A percentile compares a stretch with the other conserved stretches of the same genome.
phyloP scores from a whole-genome alignment of 2,113 vertebrate species.

The Thunnus maccoyii region DNA sequence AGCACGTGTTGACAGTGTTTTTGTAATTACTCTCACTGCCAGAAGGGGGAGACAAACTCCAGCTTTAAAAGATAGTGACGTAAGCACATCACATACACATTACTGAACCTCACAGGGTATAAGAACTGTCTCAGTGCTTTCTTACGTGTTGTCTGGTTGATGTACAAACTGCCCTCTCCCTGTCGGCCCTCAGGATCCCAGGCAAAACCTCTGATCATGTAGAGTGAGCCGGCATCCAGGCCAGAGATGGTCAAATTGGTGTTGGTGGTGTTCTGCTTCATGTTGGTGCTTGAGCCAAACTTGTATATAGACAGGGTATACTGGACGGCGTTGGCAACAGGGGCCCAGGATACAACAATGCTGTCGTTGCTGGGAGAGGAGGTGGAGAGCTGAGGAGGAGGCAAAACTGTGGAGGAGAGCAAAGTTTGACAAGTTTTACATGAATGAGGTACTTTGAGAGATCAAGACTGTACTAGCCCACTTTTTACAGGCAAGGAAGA shows the following conservation, averaged over 20 bases:
- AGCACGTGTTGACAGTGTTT: no score
- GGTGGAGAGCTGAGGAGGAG: slow-evolving; percentile 84
- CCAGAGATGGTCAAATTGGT: slow-evolving; percentile 81
- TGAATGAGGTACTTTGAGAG: background rate
- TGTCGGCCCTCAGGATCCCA: slow-evolving; percentile 87
- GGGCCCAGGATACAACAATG: slow-evolving; percentile 86
- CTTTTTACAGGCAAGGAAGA: no score
- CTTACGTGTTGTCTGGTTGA: slow-evolving; percentile 94
- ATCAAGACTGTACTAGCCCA: background rate
- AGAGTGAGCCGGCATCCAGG: slow-evolving; percentile 88
- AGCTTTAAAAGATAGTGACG: no score
- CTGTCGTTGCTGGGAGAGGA: slow-evolving; percentile 86
- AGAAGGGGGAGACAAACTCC: no score
- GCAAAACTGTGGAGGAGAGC: slow-evolving; percentile 84
- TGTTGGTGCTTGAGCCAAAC: slow-evolving; percentile 79
- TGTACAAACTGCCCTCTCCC: slow-evolving; percentile 85
- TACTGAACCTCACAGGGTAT: background rate
- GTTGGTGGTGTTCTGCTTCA: slow-evolving; percentile 86
- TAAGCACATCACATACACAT: no score
- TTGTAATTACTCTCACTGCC: no score
- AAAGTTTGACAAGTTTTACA: background rate
- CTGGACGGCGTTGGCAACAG: slow-evolving; percentile 81
- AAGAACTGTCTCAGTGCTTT: background rate
- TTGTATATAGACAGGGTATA: slow-evolving; percentile 87
- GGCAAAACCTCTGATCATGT: slow-evolving; percentile 86